Conservation (phyloP, 2,888 invertebrate species). For the Xanthia icteritia region DNA sequence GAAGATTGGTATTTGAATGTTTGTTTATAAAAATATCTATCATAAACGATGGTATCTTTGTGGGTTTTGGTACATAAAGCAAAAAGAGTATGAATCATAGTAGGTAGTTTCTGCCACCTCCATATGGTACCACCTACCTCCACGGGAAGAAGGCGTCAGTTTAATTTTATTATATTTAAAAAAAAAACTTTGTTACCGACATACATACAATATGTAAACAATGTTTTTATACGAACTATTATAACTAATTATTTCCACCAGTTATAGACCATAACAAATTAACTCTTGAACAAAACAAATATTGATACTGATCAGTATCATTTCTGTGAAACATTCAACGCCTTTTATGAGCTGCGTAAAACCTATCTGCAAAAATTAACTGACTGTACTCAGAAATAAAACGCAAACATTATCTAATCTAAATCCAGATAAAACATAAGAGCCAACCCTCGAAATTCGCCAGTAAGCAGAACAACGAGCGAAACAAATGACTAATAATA, state of each 20-base stretch:
- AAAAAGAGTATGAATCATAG: background rate
- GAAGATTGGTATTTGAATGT: background rate
- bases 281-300: constrained; percentile 24
- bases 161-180: background rate
- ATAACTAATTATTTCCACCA: background rate
- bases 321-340: constrained; percentile 10
- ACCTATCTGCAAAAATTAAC: constrained; percentile 14
- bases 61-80: background rate
- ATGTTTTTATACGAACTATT: background rate
- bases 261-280: background rate
- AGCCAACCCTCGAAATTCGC: constrained; percentile 16
- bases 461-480: constrained; percentile 27
- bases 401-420: constrained; percentile 50
- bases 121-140: no score
- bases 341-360: constrained; percentile 15
- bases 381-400: constrained; percentile 14
- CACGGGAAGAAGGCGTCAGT: background rate
- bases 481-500: constrained; percentile 51
- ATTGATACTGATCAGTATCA: constrained; percentile 9
- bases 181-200: background rate
- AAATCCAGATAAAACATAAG: constrained; percentile 33
- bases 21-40: constrained; percentile 1
- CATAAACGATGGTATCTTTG: background rate
- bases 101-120: background rate
- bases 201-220: background rate